Evolutionary conservation across 2,888 invertebrate genomes (phyloP).

Genomic region (Amblyjoppa proteus): DNA sequence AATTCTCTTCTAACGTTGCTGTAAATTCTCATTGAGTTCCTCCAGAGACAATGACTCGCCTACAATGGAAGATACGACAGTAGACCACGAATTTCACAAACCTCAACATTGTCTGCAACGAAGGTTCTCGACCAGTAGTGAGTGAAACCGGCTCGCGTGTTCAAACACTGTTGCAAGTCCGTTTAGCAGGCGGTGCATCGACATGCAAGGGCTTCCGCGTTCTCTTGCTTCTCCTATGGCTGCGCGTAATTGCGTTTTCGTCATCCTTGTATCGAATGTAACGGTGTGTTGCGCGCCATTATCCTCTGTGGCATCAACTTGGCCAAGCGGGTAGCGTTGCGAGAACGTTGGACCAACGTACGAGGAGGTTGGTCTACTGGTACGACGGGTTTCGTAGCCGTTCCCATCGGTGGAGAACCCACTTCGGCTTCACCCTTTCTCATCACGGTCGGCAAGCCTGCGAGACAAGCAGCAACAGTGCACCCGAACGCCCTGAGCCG

Average conservation of each 20-base stretch:
- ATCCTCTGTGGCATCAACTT: conserved; percentile 72
- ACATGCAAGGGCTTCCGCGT: conserved; percentile 47
- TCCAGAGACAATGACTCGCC: background rate
- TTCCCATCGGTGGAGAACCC: conserved; percentile 43
- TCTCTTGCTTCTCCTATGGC: conserved; percentile 56
- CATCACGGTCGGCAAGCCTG: conserved; percentile 68
- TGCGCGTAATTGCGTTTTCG: conserved; percentile 80
- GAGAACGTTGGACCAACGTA: conserved; percentile 45
- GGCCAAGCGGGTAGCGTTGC: conserved; percentile 41
- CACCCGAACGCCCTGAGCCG: conserved; percentile 52
- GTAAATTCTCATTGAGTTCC: background rate
- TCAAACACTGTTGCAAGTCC: conserved; percentile 43
- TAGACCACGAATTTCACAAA: conserved; percentile 12
- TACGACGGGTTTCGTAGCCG: conserved; percentile 51
- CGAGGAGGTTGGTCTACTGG: conserved; percentile 47
- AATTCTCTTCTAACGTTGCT: background rate
- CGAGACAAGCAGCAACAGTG: conserved; percentile 44
- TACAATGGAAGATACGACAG: background rate
- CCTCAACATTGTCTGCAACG: background rate
- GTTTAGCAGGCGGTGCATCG: conserved; percentile 36
- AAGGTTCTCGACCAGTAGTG: conserved; percentile 7
- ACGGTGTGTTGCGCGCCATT: conserved; percentile 72
- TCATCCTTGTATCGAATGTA: conserved; percentile 74
- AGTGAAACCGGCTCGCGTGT: conserved; percentile 21
- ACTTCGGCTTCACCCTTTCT: conserved; percentile 71